These are phyloP conservation scores for Lutjanus argentimaculatus DNA, from an alignment of 2,797 vertebrate species.

Conservation along the genomic window DNA sequence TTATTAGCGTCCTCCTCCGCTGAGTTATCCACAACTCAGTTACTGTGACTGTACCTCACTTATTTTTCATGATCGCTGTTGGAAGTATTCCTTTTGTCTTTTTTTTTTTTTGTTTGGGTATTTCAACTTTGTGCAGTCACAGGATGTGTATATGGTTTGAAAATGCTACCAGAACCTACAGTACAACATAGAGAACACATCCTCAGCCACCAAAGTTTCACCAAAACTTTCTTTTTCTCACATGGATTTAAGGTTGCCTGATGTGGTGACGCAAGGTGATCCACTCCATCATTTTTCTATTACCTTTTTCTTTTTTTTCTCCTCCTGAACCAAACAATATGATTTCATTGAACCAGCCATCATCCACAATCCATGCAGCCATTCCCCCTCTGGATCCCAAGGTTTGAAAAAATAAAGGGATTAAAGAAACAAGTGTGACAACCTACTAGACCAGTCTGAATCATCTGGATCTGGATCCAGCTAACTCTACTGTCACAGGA, in stretches of 20 bases:
- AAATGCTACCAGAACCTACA: constrained; percentile 15
- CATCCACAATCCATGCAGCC: neutral
- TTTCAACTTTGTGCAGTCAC: constrained; percentile 20
- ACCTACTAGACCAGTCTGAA: neutral
- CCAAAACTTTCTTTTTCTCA: constrained; percentile 14
- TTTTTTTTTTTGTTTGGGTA: constrained; percentile 16
- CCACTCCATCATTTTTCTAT: neutral
- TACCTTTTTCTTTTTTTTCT: neutral
- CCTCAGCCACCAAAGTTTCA: constrained; percentile 64
- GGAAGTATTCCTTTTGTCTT: constrained; percentile 33
- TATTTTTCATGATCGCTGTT: constrained; percentile 34
- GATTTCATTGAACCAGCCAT: constrained; percentile 9
- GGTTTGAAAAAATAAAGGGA: constrained; percentile 7
- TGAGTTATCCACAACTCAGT: constrained; percentile 59
- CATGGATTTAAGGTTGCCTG: neutral
- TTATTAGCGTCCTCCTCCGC: constrained; percentile 67
- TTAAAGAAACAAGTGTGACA: constrained; percentile 2
- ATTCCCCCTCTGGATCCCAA: constrained; percentile 21
- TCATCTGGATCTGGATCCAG: constrained; percentile 27
- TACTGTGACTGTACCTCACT: constrained; percentile 75
- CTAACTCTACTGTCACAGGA: constrained; percentile 30
- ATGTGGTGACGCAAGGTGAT: neutral
- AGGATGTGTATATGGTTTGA: constrained; percentile 43
- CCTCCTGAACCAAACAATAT: constrained; percentile 2
- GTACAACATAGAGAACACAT: constrained; percentile 15